Conservation (phyloP, 2,113 vertebrate genomes). For the Sclerurus mexicanus region DNA sequence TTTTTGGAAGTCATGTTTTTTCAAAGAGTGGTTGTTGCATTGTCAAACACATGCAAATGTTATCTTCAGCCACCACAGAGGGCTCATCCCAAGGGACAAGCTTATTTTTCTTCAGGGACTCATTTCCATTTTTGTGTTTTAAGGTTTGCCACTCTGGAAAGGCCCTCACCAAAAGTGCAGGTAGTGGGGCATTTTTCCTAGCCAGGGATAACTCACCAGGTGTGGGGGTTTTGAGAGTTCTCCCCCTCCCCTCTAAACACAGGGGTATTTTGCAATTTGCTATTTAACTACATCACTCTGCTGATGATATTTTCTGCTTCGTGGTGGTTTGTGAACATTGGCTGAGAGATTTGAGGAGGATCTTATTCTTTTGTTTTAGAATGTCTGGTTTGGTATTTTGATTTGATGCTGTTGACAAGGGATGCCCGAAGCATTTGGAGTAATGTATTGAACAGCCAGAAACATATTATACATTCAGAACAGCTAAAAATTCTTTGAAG, state of each 20-base stretch:
- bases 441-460: background rate
- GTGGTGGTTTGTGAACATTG: background rate
- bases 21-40: background rate
- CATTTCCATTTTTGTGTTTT: background rate
- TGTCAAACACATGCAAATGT: background rate
- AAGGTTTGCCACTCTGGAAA: background rate
- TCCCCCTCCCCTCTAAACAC: background rate
- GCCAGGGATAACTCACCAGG: background rate
- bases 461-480: background rate
- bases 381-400: background rate
- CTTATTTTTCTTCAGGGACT: background rate
- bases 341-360: background rate
- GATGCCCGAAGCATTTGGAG: background rate
- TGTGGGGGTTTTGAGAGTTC: background rate
- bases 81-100: background rate
- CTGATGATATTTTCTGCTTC: background rate
- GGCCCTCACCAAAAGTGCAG: background rate
- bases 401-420: background rate
- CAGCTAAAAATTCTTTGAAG: background rate
- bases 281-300: background rate
- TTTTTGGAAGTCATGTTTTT: background rate
- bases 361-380: background rate
- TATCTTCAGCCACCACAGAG: background rate
- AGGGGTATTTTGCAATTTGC: background rate
- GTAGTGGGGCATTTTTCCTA: background rate